Conservation (phyloP, 2,888 invertebrate genomes). For the Tiliacea aurago region DNA sequence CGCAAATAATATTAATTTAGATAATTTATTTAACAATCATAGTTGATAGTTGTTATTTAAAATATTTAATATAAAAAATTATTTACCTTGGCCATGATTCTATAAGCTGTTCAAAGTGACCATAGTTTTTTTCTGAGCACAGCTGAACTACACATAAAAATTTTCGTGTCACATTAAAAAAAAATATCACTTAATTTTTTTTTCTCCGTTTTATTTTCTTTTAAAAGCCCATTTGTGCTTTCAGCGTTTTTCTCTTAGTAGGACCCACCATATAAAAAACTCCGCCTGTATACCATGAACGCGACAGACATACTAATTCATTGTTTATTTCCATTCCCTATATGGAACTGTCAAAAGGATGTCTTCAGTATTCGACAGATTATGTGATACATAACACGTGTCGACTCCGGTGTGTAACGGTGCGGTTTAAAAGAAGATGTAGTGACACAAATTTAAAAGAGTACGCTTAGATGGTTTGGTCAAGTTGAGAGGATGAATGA, state of each 20-base stretch:
- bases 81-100: neutral
- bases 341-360: conserved; percentile 27
- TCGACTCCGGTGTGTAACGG: neutral
- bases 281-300: neutral
- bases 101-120: neutral
- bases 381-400: neutral
- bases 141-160: neutral
- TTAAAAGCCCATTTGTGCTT: too few relatives aligned
- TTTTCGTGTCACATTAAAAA: neutral
- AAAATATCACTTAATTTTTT: too few relatives aligned
- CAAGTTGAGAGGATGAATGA: neutral
- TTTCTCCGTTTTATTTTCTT: too few relatives aligned
- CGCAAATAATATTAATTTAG: neutral
- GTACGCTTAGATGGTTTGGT: neutral
- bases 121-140: neutral
- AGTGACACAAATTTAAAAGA: neutral
- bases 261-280: too few relatives aligned
- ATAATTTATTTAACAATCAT: neutral
- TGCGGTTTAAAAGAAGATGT: neutral
- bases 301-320: conserved; percentile 20
- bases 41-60: too few relatives aligned
- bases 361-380: conserved; percentile 13
- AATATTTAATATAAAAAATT: neutral
- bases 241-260: neutral
- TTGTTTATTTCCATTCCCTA: conserved; percentile 38